Evolutionary conservation across 1,140 invertebrate species (phyloP), one percentile per base, ranked within the genome.

Genomic region (Ladona fulva): DNA sequence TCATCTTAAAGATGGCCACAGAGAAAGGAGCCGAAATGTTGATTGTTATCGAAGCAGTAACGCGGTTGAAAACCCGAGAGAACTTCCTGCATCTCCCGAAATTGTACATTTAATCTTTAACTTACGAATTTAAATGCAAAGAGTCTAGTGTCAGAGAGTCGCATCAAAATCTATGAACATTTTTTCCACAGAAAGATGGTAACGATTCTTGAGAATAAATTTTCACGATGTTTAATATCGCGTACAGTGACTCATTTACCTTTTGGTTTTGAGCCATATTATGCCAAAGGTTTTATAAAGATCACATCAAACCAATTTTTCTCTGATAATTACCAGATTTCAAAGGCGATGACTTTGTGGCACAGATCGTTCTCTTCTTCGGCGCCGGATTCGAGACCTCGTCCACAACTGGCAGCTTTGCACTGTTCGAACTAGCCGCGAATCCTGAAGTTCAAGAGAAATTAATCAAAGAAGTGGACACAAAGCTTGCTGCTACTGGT

Each of bases 381-480:
- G 42, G 86, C 14, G 85, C 84, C 52, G 86, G 86, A 75, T 87
- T 84, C 79, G 87, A 88, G 42, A 87, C 88, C 0, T 86, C 86
- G 0, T 82, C 85, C 10, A 82, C 82, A 24, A 78, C 85, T 0
- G 79, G 88, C 10, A 79, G 82, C 5, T 83, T 82, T 75, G 78
- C 82, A 5, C 52, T 82, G 0, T 86, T 84, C 79, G 78, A 81
- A 25, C 81, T 88, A 52, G 85, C 87, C 0, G 79, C 81, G 66
- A 80, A 87, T 80, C 85, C 83, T 24, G 85, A 86, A 16, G 78
- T 83, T 44, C 87, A 89, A 79, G 81, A 85, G 24, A 82, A 82
- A 79, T 59, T 88, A 11, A 79, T 80, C 24, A 80, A 85, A 75
- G 86, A 88, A 81, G 83, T 88, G 10, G 80, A 84, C 37, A 78